Conservation (phyloP, 2,797 vertebrate genomes). For the Acipenser ruthenus region DNA sequence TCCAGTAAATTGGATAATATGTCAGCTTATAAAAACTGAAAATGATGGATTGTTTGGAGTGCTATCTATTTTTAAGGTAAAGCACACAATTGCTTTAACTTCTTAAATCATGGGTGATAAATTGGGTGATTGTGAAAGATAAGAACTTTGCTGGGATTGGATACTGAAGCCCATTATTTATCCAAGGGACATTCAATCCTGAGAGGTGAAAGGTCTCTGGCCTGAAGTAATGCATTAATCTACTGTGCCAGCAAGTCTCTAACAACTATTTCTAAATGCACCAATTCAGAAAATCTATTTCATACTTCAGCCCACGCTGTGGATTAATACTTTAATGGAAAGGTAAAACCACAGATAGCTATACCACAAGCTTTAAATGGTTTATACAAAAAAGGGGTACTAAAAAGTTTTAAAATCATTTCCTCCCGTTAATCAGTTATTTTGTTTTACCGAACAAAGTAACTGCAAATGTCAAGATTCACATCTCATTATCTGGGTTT, state of each 20-base stretch:
- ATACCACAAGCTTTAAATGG: too few species aligned
- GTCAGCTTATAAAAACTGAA: background rate
- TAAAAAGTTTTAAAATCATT: too few species aligned
- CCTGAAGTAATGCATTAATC: constrained; percentile 36
- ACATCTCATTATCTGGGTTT: too few species aligned
- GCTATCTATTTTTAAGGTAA: constrained; percentile 51
- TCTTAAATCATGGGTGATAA: constrained; percentile 59
- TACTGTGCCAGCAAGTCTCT: constrained; percentile 38
- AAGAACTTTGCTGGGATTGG: constrained; percentile 50
- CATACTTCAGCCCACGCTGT: too few species aligned
- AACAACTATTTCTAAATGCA: constrained; percentile 7
- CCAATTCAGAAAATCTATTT: too few species aligned
- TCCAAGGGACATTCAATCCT: constrained; percentile 59
- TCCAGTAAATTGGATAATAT: background rate
- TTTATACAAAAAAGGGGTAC: too few species aligned
- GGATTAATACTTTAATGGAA: too few species aligned
- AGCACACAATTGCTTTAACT: constrained; percentile 40
- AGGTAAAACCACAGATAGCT: too few species aligned
- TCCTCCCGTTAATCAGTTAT: too few species aligned
- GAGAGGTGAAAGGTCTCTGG: constrained; percentile 47
- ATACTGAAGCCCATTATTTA: constrained; percentile 63
- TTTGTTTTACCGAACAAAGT: too few species aligned
- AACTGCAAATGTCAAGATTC: too few species aligned
- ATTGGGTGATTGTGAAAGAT: constrained; percentile 57
- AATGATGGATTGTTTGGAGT: constrained; percentile 32